Evolutionary conservation across 2,113 vertebrate genomes (phyloP), one percentile per base, ranked within the genome.

Genomic region (Canis aureus): DNA sequence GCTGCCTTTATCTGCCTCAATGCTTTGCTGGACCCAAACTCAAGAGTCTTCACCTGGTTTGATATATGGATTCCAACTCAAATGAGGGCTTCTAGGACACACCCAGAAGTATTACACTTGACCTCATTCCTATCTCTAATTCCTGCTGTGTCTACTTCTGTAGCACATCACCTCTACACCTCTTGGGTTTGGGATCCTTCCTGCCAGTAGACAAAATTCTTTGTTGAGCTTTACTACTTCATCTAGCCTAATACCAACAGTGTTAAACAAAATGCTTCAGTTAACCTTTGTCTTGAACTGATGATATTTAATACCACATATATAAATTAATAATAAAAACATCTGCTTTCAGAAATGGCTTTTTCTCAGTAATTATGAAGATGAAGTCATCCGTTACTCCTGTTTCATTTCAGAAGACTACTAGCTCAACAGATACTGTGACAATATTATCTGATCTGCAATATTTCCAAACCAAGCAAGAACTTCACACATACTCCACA

Each of bases 401-500:
- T 2, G 0, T 55, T 87, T 19, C 32, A 78, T 95, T 97, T 89
- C 19, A 23, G 38, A 86, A 17, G 79, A 85, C 57, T 69, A 73
- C 25, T 83, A 2, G n/a, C 92, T 94, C 1, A 95, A 79, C 35
- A 82, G 11, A 91, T n/a, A 4, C 4, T 80, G 84, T 94, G n/a
- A 64, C 57, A 91, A 91, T 93, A 94, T 79, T 94, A 95, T 94
- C 88, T 94, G 51, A 88, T 80, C 76, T 59, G 38, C 32, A 97
- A 19, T 64, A 15, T 35, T 96, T 67, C 32, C 86, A 8, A 84
- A 69, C 82, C 49, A 82, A 92, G 60, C 29, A 43, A 95, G 6
- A 66, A 66, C 22, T 90, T 96, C 80, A 97, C 32, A 73, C 55
- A 88, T 32, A 87, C 88, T n/a, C 43, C 15, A 88, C 62, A 95